These are phyloP conservation scores for Leptoclinus maculatus DNA, from an alignment of 2,797 vertebrate genomes.

Conservation along the genomic window DNA sequence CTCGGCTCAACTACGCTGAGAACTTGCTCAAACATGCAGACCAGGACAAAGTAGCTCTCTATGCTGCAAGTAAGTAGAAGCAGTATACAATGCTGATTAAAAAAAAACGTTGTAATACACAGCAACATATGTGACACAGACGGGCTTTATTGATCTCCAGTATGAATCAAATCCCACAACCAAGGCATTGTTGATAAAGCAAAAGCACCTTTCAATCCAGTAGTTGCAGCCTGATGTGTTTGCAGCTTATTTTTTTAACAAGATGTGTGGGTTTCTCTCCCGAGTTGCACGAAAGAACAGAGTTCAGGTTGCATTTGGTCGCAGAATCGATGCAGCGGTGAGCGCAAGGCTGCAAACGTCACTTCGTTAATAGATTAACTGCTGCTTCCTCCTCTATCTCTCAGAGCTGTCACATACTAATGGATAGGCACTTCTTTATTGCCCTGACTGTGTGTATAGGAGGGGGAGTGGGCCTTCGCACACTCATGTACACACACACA, in stretches of 20 bases:
- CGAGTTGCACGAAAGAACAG: not conserved
- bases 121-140: not conserved
- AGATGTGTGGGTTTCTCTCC: not conserved
- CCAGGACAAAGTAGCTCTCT: conserved; percentile 93
- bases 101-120: not conserved
- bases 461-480: not conserved
- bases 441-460: conserved; percentile 7
- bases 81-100: not conserved
- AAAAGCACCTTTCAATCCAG: not conserved
- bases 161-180: not conserved
- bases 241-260: not conserved
- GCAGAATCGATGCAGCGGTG: not conserved
- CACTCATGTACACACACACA: not conserved
- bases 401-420: conserved; percentile 43
- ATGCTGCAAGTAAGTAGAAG: conserved; percentile 89
- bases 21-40: conserved; percentile 93
- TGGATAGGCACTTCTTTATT: conserved; percentile 40
- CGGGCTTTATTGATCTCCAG: not conserved
- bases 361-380: conserved; percentile 50
- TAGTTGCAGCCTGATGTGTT: not conserved
- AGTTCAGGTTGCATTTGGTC: not conserved
- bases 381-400: conserved; percentile 39
- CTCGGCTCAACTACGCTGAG: conserved; percentile 94
- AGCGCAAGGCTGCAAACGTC: conserved; percentile 11
- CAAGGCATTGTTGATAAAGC: not conserved